Evolutionary conservation across 1,140 invertebrate species (phyloP), one percentile per base, ranked within the genome.

Genomic region (Neodiprion pinetum): DNA sequence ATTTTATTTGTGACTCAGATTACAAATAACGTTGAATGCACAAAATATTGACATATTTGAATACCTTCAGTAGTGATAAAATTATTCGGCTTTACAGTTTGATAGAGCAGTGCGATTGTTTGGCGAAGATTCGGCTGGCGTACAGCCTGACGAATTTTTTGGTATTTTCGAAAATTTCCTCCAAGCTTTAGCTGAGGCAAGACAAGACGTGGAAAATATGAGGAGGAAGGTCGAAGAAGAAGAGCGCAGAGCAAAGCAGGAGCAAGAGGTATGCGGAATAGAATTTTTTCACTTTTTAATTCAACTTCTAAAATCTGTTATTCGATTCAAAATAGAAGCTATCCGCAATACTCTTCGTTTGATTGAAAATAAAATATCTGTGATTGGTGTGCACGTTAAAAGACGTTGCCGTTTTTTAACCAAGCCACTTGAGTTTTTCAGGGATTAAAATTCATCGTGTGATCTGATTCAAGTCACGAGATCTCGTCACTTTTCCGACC

Each of bases 101-200:
- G 96, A 97, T 80, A 90, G 94, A 79, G 95, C 95, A 0, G 94
- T 97, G 7, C 91, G 94, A 72, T 88, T 96, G 2, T 99, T 99
- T 86, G 97, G 96, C 21, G 97, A 99, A 88, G 96, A 98, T 81
- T 92, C 94, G 1, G 92, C 94, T 1, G 93, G 93, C 12, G 91
- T 94, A 23, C 96, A 97, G 80, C 97, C 98, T 0, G 97, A 99
- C 80, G 97, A 98, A 84, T 97, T 99, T 90, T 99, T 99, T 89
- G 96, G 96, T 9, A 95, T 96, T 28, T 95, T 99, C 78, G 97
- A 98, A 85, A 91, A 93, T 7, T 99, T 99, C 88, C 87, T 99
- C 2, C 91, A 92, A 70, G 92, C 95, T 9, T 93, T 99, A 77
- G 88, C 90, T 14, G 98, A 99, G 85, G 97, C 97, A 1, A 91